Evolutionary conservation across 2,113 vertebrate species (phyloP), one percentile per base, ranked within the genome.

Genomic region (Nansenia antarctica): DNA sequence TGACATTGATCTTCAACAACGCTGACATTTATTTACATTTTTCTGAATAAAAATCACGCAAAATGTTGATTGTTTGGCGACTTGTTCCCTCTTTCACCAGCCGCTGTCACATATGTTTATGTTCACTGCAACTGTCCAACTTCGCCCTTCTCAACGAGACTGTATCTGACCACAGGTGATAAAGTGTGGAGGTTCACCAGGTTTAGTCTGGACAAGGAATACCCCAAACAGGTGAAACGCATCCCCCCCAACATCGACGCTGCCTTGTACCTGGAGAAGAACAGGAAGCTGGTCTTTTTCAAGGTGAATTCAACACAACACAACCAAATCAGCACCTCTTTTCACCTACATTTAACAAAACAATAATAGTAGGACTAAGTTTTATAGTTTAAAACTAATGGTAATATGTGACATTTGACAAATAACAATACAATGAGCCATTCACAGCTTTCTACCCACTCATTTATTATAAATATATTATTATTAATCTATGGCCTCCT

Each of bases 261-360:
- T 9, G 94, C 94, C 52, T 55, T 97, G 47, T 95, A 95, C 68
- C 91, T 93, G 84, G 87, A 94, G 76, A 85, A 69, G 78, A 95
- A 95, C 83, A 88, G 92, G 82, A 96, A 95, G 80, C 82, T 97
- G 27, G 86, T 96, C 81, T 92, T 96, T 29, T 94, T 97, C 77
- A 95, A 96, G 95, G 95, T 97, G 92, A 8, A 2, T 18, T 14
- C 14, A 6, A 49, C 45, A 49, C n/a, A 49, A 49, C 45, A 20
- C 45, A 49, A 9, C 20, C 20, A 22, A 2, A 49, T 49, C 14
- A 42, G 20, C 7, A 6, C 45, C 20, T 20, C 20, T 49, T 49
- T 9, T 30, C 42, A 47, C 53, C 24, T 27, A 27, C 5, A 55
- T 26, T 55, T 15, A 5, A 18, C 14, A 47, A 47, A 5, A 47